Percentiles rank a stretch among this genome's conserved stretches.
Conservation (phyloP, 1,140 invertebrate genomes). For the Anastatus disparis region DNA sequence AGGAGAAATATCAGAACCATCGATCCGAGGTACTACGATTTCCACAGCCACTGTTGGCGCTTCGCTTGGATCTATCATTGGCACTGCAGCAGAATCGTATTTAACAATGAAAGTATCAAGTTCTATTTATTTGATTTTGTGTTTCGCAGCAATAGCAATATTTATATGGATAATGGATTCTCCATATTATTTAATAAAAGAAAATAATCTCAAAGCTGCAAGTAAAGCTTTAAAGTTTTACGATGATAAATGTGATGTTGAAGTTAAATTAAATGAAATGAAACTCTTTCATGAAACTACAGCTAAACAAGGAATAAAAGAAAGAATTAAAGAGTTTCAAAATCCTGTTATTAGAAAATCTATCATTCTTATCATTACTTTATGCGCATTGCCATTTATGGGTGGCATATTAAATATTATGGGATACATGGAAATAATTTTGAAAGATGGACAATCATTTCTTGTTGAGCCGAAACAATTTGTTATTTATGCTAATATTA, state of each 20-base stretch:
- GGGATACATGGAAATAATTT: conserved; percentile 79
- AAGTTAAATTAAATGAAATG: not conserved
- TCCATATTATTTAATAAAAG: conserved; percentile 4
- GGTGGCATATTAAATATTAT: conserved; percentile 79
- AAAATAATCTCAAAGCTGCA: not conserved
- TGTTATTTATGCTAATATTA: conserved; percentile 74
- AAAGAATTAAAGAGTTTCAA: not conserved
- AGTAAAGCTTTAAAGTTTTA: conserved; percentile 3
- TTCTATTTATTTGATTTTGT: conserved; percentile 45
- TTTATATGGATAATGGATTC: not conserved
- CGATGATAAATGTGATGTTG: not conserved
- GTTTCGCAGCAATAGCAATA: not conserved
- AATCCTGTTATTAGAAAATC: conserved; percentile 62
- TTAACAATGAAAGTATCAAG: conserved; percentile 63
- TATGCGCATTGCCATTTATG: conserved; percentile 80
- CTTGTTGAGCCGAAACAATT: conserved; percentile 62
- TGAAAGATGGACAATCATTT: conserved; percentile 69
- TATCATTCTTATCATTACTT: conserved; percentile 71
- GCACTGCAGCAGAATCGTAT: not conserved
- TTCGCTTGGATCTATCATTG: not conserved
- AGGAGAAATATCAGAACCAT: not conserved
- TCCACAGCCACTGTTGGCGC: not conserved
- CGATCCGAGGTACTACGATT: conserved; percentile 9
- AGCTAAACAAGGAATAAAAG: not conserved
- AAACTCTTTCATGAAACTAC: not conserved